These are phyloP conservation scores for Lasioglossum marginatum DNA, from an alignment of 2,888 invertebrate species.

Conservation along the genomic window DNA sequence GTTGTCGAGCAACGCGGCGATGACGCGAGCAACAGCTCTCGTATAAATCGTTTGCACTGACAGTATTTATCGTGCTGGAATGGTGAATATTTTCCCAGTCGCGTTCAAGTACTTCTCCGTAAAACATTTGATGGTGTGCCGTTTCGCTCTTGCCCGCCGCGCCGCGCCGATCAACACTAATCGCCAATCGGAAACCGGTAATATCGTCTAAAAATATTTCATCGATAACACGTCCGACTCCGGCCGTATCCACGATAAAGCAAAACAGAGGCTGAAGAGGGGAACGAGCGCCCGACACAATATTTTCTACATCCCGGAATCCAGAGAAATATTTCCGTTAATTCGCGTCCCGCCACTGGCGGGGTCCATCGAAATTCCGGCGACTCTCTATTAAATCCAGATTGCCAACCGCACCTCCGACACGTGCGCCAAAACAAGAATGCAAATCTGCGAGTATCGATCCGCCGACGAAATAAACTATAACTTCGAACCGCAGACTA, in stretches of 20 bases:
- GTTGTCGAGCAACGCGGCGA: not conserved
- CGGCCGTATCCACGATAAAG: not conserved
- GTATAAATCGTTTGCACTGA: slow-evolving; percentile 62
- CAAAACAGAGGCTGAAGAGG: no score
- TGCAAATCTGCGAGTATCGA: not conserved
- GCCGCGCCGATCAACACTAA: not conserved
- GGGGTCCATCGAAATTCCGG: not conserved
- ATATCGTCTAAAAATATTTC: slow-evolving; percentile 47
- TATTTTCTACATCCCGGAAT: not conserved
- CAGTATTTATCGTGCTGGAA: slow-evolving; percentile 58
- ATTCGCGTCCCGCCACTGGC: not conserved
- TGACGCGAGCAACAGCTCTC: slow-evolving; percentile 54
- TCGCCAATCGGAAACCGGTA: slow-evolving; percentile 45
- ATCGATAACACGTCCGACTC: not conserved
- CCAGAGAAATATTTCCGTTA: not conserved
- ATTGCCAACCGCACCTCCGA: not conserved
- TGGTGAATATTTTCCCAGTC: slow-evolving; percentile 60
- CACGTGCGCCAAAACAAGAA: not conserved
- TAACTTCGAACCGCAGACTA: not conserved
- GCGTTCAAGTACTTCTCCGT: slow-evolving; percentile 51
- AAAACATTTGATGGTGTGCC: slow-evolving; percentile 48
- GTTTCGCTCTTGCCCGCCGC: slow-evolving; percentile 32
- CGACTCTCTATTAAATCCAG: not conserved
- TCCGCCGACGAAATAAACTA: not conserved
- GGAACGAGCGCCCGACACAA: not conserved